These are phyloP conservation scores for Orchesella flavescens DNA, from an alignment of 2,888 invertebrate species.

Conservation along the genomic window DNA sequence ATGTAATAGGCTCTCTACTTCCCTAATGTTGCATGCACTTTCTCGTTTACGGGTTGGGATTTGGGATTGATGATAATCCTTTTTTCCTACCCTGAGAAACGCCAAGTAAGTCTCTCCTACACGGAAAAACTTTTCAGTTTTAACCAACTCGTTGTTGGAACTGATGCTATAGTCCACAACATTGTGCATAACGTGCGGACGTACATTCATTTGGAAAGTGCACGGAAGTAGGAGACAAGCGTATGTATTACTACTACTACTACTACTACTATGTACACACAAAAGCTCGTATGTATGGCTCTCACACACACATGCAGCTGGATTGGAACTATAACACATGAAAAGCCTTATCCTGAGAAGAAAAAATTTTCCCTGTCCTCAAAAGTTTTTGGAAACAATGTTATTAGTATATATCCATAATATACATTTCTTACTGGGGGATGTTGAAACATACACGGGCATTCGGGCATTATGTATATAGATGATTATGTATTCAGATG, in stretches of 20 bases:
- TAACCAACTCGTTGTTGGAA: slow-evolving; percentile 25
- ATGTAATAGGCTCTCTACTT: slow-evolving; percentile 44
- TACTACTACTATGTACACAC: not conserved
- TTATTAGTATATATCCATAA: not conserved
- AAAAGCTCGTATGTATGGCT: slow-evolving; percentile 6
- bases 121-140: slow-evolving; percentile 31
- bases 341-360: slow-evolving; percentile 20
- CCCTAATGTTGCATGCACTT: slow-evolving; percentile 52
- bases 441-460: not conserved
- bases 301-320: slow-evolving; percentile 17
- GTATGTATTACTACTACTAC: too few relatives aligned
- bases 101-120: slow-evolving; percentile 17
- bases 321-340: not conserved
- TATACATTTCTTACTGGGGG: too few relatives aligned
- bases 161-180: too few relatives aligned
- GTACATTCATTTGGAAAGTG: not conserved
- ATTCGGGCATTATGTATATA: not conserved
- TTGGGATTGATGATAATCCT: slow-evolving; percentile 56
- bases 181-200: not conserved
- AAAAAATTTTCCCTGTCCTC: slow-evolving; percentile 16
- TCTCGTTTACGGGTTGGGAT: slow-evolving; percentile 57
- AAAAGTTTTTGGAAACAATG: slow-evolving; percentile 36
- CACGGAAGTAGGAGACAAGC: too few relatives aligned
- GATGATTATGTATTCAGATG: not conserved
- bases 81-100: slow-evolving; percentile 26